Conservation (phyloP, 2,113 vertebrate genomes). For the Pholis gunnellus region DNA sequence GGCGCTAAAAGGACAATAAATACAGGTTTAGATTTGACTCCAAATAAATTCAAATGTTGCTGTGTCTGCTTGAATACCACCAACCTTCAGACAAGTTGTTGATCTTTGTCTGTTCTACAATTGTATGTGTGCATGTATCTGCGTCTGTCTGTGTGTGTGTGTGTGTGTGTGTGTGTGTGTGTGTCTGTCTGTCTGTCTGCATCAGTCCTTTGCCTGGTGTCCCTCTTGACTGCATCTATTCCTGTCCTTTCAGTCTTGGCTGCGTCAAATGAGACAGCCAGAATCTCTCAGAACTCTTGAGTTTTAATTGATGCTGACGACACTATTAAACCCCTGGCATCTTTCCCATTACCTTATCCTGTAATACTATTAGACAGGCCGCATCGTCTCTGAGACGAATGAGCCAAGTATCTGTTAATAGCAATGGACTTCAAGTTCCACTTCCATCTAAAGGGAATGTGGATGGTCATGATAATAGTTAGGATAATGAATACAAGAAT, state of each 20-base stretch:
- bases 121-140: background rate
- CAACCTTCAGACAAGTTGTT: background rate
- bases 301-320: conserved; percentile 62
- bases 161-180: too few relatives aligned
- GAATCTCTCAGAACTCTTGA: conserved; percentile 23
- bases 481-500: background rate
- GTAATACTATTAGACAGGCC: conserved; percentile 60
- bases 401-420: conserved; percentile 16
- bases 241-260: conserved; percentile 12
- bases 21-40: background rate
- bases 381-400: background rate
- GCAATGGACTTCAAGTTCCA: background rate
- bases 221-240: conserved; percentile 21
- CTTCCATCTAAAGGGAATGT: conserved; percentile 2
- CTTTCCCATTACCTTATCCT: conserved; percentile 41
- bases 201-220: conserved; percentile 8
- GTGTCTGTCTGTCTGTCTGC: background rate
- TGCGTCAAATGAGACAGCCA: conserved; percentile 15
- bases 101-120: background rate
- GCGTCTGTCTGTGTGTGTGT: background rate
- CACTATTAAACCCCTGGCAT: conserved; percentile 50
- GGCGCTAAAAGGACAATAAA: background rate
- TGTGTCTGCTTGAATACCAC: background rate
- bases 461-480: background rate
- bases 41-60: background rate